Evolutionary conservation across 2,113 vertebrate genomes (phyloP), one percentile per base, ranked within the genome.

Genomic region (Halcyon malimbica): DNA sequence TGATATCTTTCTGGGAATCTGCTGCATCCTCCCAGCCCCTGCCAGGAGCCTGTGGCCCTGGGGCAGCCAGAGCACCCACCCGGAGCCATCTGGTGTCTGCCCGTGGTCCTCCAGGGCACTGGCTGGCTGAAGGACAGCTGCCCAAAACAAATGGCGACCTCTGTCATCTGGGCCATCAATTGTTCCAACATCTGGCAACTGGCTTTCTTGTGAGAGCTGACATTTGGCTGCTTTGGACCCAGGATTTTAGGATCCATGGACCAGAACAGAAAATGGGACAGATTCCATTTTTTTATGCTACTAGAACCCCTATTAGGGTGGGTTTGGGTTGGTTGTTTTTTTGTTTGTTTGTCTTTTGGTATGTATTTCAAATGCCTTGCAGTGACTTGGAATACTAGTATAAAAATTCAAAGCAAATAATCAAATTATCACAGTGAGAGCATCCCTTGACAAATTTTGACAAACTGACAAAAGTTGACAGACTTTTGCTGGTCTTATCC

Each of bases 141-240:
- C 94, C 91, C 76, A 48, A 79, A 93, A 96, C 93, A 94, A 95
- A 97, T 84, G 92, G 92, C 63, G 89, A 97, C 95, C 96, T 92
- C 94, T 97, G 96, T 75, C 96, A 96, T 81, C 95, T 93, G 83
- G 86, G 78, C 83, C 91, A 97, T 97, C 93, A 94, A 97, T 97
- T 95, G 94, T 94, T 93, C 60, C 91, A 95, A 96, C 96, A 97
- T 97, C 96, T 97, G 96, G 96, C 93, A 86, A 74, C 68, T 81
- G 71, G 79, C 68, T 96, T 90, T 88, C 94, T 87, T 94, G 83
- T 10, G 50, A 91, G 76, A 94, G 68, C 86, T 89, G 91, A 77
- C 94, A 95, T 95, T 94, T 96, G 74, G 62, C 79, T 93, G 74
- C 79, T 86, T 88, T 46, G 41, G 83, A 77, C 6, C 0, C 0